phyloP scores from a whole-genome alignment of 2,113 vertebrate genomes.

The Gadus macrocephalus region DNA sequence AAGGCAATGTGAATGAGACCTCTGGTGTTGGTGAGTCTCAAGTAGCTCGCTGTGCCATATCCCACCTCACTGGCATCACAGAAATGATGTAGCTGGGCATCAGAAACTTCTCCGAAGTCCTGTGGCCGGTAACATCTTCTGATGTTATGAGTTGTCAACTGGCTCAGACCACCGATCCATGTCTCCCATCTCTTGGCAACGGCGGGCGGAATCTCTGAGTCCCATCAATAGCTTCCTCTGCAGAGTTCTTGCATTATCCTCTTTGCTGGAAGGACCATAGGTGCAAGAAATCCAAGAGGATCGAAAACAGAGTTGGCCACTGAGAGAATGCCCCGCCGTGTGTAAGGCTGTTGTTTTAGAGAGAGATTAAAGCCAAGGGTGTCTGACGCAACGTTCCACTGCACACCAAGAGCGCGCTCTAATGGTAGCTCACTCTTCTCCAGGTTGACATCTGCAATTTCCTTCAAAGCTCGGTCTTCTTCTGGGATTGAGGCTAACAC shows the following conservation, averaged over 20 bases:
- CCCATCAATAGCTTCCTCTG: neutral
- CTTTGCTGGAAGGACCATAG: slow-evolving; percentile 14
- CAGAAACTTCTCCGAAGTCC: too few relatives aligned
- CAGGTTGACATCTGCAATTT: neutral
- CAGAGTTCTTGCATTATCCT: neutral
- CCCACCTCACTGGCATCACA: too few relatives aligned
- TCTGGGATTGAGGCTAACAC: too few relatives aligned
- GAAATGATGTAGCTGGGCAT: too few relatives aligned
- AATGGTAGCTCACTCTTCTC: neutral
- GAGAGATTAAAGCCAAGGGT: neutral
- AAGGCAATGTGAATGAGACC: too few relatives aligned
- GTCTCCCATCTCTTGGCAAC: too few relatives aligned
- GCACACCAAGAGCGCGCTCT: neutral
- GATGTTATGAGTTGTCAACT: too few relatives aligned
- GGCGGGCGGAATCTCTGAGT: neutral
- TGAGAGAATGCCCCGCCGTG: slow-evolving; percentile 10
- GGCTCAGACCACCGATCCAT: too few relatives aligned
- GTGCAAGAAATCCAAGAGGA: slow-evolving; percentile 16
- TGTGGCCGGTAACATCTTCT: too few relatives aligned
- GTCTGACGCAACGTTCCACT: slow-evolving; percentile 13
- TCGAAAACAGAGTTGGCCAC: slow-evolving; percentile 18
- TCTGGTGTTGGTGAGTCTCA: too few relatives aligned
- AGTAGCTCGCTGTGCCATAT: too few relatives aligned
- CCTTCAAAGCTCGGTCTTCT: neutral
- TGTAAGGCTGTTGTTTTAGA: slow-evolving; percentile 19